These are phyloP conservation scores for Rhyacichthys aspro DNA, from an alignment of 2,797 vertebrate genomes.

Conservation along the genomic window DNA sequence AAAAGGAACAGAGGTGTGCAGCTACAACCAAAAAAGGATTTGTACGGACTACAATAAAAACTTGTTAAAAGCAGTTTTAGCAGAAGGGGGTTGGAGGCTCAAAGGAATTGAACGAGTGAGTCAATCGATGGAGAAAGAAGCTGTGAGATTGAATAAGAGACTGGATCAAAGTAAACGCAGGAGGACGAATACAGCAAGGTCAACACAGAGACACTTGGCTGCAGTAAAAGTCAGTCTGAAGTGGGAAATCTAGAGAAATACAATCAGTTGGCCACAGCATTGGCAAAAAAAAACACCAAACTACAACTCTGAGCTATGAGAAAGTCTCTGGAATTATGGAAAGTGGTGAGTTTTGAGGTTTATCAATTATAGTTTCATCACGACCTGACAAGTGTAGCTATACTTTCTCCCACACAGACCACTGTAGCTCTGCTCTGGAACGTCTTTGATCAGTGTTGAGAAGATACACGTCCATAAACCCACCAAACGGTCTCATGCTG, in stretches of 20 bases:
- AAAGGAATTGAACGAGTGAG: conserved; percentile 29
- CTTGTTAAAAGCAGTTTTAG: conserved; percentile 20
- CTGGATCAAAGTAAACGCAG: conserved; percentile 8
- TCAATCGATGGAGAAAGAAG: conserved; percentile 37
- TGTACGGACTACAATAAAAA: conserved; percentile 21
- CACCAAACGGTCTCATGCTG: conserved; percentile 47
- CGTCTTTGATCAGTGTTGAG: conserved; percentile 51
- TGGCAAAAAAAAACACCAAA: conserved; percentile 42
- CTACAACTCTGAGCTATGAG: conserved; percentile 30
- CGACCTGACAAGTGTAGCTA: conserved; percentile 53
- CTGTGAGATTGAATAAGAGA: conserved; percentile 34
- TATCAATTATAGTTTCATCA: conserved; percentile 72
- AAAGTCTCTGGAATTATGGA: conserved; percentile 55
- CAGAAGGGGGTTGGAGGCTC: conserved; percentile 18
- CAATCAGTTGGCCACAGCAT: conserved; percentile 33
- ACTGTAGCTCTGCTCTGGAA: conserved; percentile 18
- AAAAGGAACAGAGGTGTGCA: too few species aligned
- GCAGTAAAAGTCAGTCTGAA: conserved; percentile 8
- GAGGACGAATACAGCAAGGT: conserved; percentile 38
- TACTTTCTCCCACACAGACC: conserved; percentile 18
- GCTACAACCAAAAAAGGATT: conserved; percentile 14
- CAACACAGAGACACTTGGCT: conserved; percentile 29
- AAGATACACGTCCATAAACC: conserved; percentile 29
- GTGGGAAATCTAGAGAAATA: neutral
- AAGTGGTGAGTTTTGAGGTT: conserved; percentile 62